Conservation (phyloP, 2,797 vertebrate genomes). For the Acrocephalus scirpaceus region DNA sequence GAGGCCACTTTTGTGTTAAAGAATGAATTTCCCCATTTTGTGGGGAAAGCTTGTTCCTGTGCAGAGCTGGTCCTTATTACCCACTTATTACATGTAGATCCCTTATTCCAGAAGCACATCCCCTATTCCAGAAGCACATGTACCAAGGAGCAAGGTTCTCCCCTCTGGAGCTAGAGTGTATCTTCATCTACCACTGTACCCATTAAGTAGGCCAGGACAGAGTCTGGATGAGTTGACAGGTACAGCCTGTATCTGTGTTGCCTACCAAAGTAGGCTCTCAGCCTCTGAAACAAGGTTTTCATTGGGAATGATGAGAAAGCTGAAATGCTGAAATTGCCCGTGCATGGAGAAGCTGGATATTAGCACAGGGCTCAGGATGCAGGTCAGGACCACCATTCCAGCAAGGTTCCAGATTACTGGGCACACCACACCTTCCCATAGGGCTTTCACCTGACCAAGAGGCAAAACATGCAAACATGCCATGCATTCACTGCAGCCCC, state of each 20-base stretch:
- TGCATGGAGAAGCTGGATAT: accelerated
- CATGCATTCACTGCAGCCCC: background rate
- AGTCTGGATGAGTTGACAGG: background rate
- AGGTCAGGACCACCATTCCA: accelerated
- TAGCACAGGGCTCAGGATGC: background rate
- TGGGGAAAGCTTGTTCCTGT: background rate
- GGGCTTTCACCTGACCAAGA: background rate
- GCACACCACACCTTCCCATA: accelerated
- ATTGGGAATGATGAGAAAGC: background rate
- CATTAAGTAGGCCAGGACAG: background rate
- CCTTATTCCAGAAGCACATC: background rate
- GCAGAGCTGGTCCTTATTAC: background rate
- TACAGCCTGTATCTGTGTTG: background rate
- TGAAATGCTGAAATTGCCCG: background rate
- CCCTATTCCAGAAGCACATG: too few species aligned
- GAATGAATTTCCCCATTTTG: background rate
- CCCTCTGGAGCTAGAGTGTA: background rate
- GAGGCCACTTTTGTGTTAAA: background rate
- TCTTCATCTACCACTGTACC: background rate
- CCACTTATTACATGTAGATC: background rate
- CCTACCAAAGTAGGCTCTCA: background rate
- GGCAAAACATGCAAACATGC: background rate
- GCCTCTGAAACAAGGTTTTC: background rate
- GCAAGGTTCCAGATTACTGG: background rate
- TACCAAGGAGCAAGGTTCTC: background rate